Conservation (phyloP, 1,140 invertebrate genomes). For the Whitmania pigra region DNA sequence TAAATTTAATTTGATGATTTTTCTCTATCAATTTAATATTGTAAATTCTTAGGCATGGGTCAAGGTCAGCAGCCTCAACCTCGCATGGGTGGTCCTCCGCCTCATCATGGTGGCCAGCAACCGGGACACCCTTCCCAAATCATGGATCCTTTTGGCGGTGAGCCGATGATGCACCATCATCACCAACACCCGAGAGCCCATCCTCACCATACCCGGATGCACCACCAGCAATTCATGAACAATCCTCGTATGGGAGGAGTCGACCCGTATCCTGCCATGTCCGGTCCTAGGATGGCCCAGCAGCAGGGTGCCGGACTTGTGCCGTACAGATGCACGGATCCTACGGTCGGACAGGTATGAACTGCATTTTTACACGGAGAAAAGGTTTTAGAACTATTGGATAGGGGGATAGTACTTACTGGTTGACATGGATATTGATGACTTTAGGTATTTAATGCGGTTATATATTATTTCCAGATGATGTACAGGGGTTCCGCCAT, state of each 20-base stretch:
- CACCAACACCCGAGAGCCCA: neutral
- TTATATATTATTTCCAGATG: neutral
- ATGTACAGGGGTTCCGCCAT: constrained; percentile 8
- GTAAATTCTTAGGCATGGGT: neutral
- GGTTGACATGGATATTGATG: too few species aligned
- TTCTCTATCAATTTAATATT: too few species aligned
- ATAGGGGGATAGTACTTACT: too few species aligned
- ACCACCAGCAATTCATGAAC: constrained; percentile 5
- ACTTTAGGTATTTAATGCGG: too few species aligned
- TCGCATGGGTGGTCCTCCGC: neutral
- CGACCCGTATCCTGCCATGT: neutral
- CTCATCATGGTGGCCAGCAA: neutral
- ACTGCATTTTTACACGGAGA: too few species aligned
- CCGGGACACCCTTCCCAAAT: neutral
- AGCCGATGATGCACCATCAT: neutral
- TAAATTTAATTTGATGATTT: too few species aligned
- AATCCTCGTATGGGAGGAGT: neutral
- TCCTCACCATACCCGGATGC: neutral
- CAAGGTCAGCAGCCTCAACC: neutral
- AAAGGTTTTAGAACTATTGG: too few species aligned
- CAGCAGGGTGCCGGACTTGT: neutral
- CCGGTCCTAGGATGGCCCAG: neutral
- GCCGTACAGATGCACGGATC: neutral
- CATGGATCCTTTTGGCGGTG: neutral
- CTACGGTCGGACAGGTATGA: neutral